Percentiles rank a stretch among this genome's conserved stretches.
phyloP scores from a whole-genome alignment of 2,113 vertebrate genomes.

The Camelus bactrianus region DNA sequence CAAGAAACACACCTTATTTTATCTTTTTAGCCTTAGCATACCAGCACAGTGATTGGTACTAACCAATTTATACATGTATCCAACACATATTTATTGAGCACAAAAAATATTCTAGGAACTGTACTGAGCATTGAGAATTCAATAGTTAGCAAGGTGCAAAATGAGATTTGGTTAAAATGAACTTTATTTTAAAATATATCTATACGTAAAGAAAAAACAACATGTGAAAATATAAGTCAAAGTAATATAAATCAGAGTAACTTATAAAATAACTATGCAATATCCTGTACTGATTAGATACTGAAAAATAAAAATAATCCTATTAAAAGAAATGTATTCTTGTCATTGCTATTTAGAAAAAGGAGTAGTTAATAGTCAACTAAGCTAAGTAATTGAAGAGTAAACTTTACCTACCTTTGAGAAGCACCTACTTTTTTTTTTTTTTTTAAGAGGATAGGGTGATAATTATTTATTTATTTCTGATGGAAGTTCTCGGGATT shows the following conservation, averaged over 20 bases:
- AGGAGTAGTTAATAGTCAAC: not conserved
- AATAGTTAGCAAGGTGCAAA: not conserved
- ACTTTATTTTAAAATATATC: not conserved
- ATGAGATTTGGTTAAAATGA: not conserved
- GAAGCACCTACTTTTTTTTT: not conserved
- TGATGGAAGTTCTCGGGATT: too few relatives aligned
- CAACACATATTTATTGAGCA: not conserved
- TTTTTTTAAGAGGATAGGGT: too few relatives aligned
- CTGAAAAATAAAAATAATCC: not conserved
- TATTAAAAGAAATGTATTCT: not conserved
- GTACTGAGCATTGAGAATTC: not conserved
- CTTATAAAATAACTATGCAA: not conserved
- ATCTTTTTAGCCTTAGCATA: not conserved
- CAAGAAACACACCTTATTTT: not conserved
- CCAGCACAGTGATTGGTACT: not conserved
- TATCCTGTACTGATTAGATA: not conserved
- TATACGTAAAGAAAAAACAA: not conserved
- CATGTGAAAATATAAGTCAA: not conserved
- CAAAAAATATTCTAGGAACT: not conserved
- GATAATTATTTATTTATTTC: too few relatives aligned
- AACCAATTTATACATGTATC: not conserved
- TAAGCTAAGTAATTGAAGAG: not conserved
- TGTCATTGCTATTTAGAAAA: not conserved
- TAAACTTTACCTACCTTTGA: not conserved
- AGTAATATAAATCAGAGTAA: not conserved